Base-by-base conservation (phyloP, 2,113 vertebrate genomes). In the Scomber japonicus region DNA sequence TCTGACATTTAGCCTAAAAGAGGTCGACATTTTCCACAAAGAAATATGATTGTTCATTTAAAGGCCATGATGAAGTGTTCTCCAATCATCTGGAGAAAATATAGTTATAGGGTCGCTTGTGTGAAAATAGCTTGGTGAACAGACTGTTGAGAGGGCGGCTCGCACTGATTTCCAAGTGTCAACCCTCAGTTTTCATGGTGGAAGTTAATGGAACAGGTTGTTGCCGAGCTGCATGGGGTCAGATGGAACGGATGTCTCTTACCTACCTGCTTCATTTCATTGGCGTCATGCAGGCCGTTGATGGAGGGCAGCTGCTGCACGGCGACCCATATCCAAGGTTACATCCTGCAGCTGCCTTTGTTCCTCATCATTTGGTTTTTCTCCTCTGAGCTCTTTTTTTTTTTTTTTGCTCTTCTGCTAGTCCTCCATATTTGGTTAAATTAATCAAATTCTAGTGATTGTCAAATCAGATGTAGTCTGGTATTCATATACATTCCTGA, bases 171-270 rank as follows among this genome's bases (percentile, higher is more conserved):
- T 78, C 77, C 61, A 65, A 87, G 82, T 51, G 60, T 56, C 71
- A 75, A 64, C 35, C 74, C 76, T 81, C 64, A 19, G 75, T 48
- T 81, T 81, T 88, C 56, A 4, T 84, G 75, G 61, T 62, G 65
- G 57, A 86, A 81, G 82, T 84, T 87, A 88, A 87, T 91, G 74
- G 88, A 89, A 89, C 50, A 78, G 84, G 85, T 81, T 88, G 82
- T 75, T 81, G 75, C 59, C 1, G 71, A 84, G 82, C 87, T 17
- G 79, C 84, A 84, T 72, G 78, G 70, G 84, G 78, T 90, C 87
- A 87, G 71, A 77, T 54, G 63, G 71, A 89, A 75, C 17, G 62
- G 72, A 81, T 76, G 61, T 80, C 62, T 85, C 80, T 86, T 82
- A 78, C 78, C 80, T 84, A 61, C 78, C 82, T 76, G 85, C 65